Base-by-base conservation (phyloP, 2,888 invertebrate genomes). In the Caenorhabditis sinica region DNA sequence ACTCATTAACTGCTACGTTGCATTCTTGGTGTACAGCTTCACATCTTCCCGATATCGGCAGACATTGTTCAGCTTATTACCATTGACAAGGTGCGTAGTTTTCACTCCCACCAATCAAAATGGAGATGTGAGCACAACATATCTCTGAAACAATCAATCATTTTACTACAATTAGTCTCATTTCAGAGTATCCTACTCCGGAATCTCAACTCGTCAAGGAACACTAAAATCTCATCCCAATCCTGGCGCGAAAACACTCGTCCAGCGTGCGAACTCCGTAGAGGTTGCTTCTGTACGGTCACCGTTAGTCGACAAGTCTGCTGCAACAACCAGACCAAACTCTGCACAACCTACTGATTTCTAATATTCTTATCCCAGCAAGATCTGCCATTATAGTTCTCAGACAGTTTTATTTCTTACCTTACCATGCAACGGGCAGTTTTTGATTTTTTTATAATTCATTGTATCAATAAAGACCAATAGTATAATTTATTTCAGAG, bases 1-100 rank as follows among this genome's bases (percentile, higher is more conserved):
- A 8, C 53, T 89, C 0, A 89, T 90, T 83, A 90, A 90, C 72
- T 90, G 90, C 80, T 90, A 89, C 60, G 90, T 90, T 33, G 90
- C 87, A 23, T 90, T 90, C 66, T 69, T 90, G 28, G 89, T 89
- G 43, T 90, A 88, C 82, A 84, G 86, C 30, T 87, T 86, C 76
- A 90, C 90, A 2, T 89, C 87, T 8, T 87, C 88, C 6, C 72
- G 83, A 58, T 90, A 90, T 61, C 83, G 90, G 17, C 83, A 87
- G 69, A 89, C 89, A 4, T 69, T 89, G 30, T 85, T 85, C 45
- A 83, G 87, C 25, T 51, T 88, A 8, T 58, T 88, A 1, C 86
- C 87, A 17, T 82, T 85, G 51, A 81, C 83, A 30, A 83, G 69
- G 87, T 88, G 43, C 63, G 81, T 40, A 36, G 33, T n/a, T n/a